phyloP scores from a whole-genome alignment of 2,888 invertebrate genomes.

The Chymomyza fuscimana region DNA sequence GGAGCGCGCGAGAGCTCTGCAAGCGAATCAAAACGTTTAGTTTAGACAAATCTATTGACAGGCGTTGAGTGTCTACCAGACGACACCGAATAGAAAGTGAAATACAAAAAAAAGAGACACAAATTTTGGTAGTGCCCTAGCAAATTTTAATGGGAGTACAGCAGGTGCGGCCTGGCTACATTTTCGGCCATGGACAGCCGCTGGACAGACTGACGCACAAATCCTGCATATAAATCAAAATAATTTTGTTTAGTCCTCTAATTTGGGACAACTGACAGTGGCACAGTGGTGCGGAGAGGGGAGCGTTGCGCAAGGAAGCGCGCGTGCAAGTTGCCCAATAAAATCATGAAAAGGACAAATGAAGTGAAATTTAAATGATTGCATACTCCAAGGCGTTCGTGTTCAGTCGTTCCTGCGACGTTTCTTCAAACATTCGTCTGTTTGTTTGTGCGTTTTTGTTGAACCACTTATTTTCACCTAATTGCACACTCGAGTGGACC shows the following conservation, averaged over 20 bases:
- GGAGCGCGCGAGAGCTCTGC: slow-evolving; percentile 28
- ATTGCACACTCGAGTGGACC: slow-evolving; percentile 73
- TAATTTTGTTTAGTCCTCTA: slow-evolving; percentile 71
- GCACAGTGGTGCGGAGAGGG: no score
- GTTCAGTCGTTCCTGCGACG: neutral
- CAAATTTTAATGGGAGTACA: neutral
- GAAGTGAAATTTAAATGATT: slow-evolving; percentile 74
- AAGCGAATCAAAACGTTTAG: slow-evolving; percentile 69
- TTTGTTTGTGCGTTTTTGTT: slow-evolving; percentile 40
- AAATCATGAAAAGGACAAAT: slow-evolving; percentile 73
- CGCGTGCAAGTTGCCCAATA: neutral
- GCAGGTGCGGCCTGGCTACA: slow-evolving; percentile 46
- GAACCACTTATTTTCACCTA: slow-evolving; percentile 76
- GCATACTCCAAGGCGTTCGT: slow-evolving; percentile 68
- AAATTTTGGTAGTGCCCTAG: neutral
- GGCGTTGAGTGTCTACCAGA: slow-evolving; percentile 22
- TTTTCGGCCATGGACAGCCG: slow-evolving; percentile 2
- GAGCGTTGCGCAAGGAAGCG: neutral
- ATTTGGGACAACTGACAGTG: slow-evolving; percentile 48
- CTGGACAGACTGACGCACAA: neutral
- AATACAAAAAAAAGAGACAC: slow-evolving; percentile 10
- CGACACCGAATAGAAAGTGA: slow-evolving; percentile 12
- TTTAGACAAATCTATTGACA: slow-evolving; percentile 64
- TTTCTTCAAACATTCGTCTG: neutral
- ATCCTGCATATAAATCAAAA: slow-evolving; percentile 71